Evolutionary conservation across 2,113 vertebrate genomes (phyloP).

Genomic region (Syngnathus floridae): DNA sequence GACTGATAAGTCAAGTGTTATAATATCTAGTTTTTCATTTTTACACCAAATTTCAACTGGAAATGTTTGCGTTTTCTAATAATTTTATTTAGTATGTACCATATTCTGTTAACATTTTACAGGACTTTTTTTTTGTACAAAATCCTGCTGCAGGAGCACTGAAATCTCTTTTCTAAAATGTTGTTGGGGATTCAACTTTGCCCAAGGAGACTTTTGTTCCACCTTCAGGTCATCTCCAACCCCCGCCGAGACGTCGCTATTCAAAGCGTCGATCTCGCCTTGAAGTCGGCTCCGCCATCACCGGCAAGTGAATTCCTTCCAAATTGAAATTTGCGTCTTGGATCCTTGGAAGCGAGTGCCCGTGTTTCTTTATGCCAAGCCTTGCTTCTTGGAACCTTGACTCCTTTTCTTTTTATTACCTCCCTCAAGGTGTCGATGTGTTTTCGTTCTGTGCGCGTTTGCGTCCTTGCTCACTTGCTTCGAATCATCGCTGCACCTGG

Average conservation of each 20-base stretch:
- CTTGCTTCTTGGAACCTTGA: constrained; percentile 19
- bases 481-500: not conserved
- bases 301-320: constrained; percentile 7
- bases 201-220: too few relatives aligned
- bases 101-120: too few relatives aligned
- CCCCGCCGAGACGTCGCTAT: not conserved
- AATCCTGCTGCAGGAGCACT: too few relatives aligned
- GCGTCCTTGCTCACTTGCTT: not conserved
- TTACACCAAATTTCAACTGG: too few relatives aligned
- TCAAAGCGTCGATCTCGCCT: not conserved
- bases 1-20: too few relatives aligned
- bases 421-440: not conserved
- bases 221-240: too few relatives aligned
- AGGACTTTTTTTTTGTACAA: too few relatives aligned
- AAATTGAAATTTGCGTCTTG: constrained; percentile 7
- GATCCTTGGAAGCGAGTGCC: constrained; percentile 12
- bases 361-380: constrained; percentile 20
- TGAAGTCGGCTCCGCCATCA: not conserved
- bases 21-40: too few relatives aligned
- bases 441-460: not conserved
- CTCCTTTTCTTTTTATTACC: constrained; percentile 9
- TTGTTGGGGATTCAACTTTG: too few relatives aligned
- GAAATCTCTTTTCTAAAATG: too few relatives aligned
- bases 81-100: too few relatives aligned
- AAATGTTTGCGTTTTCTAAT: too few relatives aligned